Percentiles rank a stretch among this genome's conserved stretches.
phyloP scores from a whole-genome alignment of 2,888 invertebrate species.

The Amphipyra berbera region DNA sequence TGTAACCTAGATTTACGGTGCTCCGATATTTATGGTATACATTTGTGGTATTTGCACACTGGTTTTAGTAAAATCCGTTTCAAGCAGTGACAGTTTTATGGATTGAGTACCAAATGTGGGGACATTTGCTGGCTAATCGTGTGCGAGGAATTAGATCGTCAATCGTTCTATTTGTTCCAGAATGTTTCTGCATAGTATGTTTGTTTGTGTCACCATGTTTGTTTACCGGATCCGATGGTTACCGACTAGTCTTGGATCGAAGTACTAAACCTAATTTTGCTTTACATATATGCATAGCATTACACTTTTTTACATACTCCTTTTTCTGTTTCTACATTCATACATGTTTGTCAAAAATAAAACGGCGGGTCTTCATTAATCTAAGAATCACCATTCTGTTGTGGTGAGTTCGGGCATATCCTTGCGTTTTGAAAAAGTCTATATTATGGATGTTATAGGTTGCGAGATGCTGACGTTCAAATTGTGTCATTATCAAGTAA shows the following conservation, averaged over 20 bases:
- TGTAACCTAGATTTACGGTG: conserved; percentile 43
- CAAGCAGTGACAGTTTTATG: conserved; percentile 45
- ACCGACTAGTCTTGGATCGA: neutral
- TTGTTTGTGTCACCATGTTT: conserved; percentile 24
- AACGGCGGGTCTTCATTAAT: too few relatives aligned
- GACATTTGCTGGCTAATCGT: conserved; percentile 39
- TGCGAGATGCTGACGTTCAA: too few relatives aligned
- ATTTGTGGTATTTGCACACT: conserved; percentile 35
- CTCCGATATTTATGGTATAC: conserved; percentile 41
- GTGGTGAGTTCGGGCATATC: too few relatives aligned
- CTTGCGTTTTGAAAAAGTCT: too few relatives aligned
- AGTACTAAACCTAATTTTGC: neutral
- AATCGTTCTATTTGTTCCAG: conserved; percentile 19
- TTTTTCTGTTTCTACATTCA: too few relatives aligned
- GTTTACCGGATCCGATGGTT: neutral
- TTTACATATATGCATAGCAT: neutral
- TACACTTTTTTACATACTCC: neutral
- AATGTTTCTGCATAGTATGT: conserved; percentile 7
- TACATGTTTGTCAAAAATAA: too few relatives aligned
- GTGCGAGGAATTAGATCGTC: conserved; percentile 25
- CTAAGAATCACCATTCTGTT: too few relatives aligned
- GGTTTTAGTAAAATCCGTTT: conserved; percentile 37
- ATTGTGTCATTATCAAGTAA: too few relatives aligned
- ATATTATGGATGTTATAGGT: too few relatives aligned
- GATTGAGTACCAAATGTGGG: conserved; percentile 10